A percentile compares a stretch with the other conserved stretches of the same genome.
Conservation (phyloP, 2,888 invertebrate species). For the Patella depressa region DNA sequence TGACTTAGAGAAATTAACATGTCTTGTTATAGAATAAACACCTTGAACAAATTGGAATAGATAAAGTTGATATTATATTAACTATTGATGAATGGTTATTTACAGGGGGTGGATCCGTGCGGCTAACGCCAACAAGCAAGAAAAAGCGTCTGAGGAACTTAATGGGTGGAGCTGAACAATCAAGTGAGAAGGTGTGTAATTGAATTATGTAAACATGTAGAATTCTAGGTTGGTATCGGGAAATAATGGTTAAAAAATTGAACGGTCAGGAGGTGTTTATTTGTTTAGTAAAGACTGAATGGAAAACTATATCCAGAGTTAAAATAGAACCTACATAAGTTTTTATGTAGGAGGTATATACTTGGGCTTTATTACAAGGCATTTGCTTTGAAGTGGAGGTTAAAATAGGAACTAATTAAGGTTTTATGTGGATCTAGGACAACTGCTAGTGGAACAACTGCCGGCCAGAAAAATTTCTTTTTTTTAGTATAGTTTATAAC, state of each 20-base stretch:
- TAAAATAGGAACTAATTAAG: too few relatives aligned
- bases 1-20: too few relatives aligned
- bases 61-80: too few relatives aligned
- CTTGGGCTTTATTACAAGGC: neutral
- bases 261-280: neutral
- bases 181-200: conserved; percentile 38
- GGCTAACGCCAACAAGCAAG: conserved; percentile 47
- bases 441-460: too few relatives aligned
- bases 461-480: too few relatives aligned
- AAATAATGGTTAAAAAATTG: neutral
- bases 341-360: neutral
- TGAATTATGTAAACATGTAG: neutral
- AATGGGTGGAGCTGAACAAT: conserved; percentile 42
- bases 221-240: neutral
- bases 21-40: too few relatives aligned
- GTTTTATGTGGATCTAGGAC: too few relatives aligned
- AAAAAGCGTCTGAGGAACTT: conserved; percentile 45
- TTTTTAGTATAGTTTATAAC: too few relatives aligned
- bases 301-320: neutral
- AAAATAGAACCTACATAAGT: neutral
- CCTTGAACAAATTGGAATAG: too few relatives aligned
- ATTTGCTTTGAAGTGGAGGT: too few relatives aligned
- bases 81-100: conserved; percentile 16
- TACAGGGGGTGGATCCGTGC: conserved; percentile 52
- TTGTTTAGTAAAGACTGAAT: neutral